Percentiles rank a stretch among this genome's conserved stretches.
Evolutionary conservation across 2,113 vertebrate species (phyloP).

Genomic region (Urocolius indicus): DNA sequence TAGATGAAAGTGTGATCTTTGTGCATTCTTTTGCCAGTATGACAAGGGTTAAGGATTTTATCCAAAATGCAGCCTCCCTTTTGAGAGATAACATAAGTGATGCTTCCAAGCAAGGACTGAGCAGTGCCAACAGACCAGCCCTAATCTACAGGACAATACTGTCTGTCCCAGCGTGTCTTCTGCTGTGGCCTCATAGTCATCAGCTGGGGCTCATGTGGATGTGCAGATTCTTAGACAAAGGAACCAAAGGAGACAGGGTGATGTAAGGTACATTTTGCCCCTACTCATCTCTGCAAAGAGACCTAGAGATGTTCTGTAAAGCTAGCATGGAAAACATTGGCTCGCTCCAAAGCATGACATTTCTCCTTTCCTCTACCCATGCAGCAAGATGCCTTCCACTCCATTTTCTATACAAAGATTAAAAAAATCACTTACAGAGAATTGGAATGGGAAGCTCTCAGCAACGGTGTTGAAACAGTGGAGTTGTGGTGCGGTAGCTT

Average conservation of each 20-base stretch:
- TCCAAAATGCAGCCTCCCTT: background rate
- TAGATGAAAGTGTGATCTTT: background rate
- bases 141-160: background rate
- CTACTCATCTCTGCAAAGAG: background rate
- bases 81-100: background rate
- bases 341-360: background rate
- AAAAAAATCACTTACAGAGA: conserved; percentile 84
- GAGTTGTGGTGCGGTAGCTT: conserved; percentile 90
- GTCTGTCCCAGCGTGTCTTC: background rate
- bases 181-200: background rate
- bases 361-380: background rate
- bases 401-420: background rate
- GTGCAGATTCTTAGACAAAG: background rate
- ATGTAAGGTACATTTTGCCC: background rate
- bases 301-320: background rate
- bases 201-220: background rate
- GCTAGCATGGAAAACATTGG: background rate
- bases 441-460: conserved; percentile 93
- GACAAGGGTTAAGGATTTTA: background rate
- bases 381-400: background rate
- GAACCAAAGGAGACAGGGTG: background rate
- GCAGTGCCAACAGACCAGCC: background rate
- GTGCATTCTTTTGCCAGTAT: background rate
- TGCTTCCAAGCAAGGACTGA: background rate
- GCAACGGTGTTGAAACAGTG: conserved; percentile 79